A percentile compares a stretch with the other conserved stretches of the same genome.
These are phyloP conservation scores for Callospermophilus lateralis DNA, from an alignment of 2,113 vertebrate species.

Conservation along the genomic window DNA sequence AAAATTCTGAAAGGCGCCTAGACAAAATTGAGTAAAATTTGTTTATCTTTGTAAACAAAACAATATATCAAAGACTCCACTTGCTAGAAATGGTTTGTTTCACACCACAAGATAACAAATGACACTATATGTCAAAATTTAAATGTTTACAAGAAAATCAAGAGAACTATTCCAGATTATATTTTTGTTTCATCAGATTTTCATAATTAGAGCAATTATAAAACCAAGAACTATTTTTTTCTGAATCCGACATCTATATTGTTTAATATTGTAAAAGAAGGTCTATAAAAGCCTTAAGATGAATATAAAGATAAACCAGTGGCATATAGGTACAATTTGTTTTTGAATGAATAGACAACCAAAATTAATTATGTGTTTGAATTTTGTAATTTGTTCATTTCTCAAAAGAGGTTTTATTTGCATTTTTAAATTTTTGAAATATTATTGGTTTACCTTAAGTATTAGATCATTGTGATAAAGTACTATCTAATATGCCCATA, in stretches of 20 bases:
- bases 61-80: not conserved
- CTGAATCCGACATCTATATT: not conserved
- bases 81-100: not conserved
- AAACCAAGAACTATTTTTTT: not conserved
- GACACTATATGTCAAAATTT: not conserved
- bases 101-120: not conserved
- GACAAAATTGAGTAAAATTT: not conserved
- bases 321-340: not conserved
- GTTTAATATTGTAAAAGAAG: constrained; percentile 5
- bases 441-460: not conserved
- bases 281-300: not conserved
- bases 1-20: constrained; percentile 21
- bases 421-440: not conserved
- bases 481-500: not conserved
- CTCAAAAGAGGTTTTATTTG: not conserved
- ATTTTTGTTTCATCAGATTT: not conserved
- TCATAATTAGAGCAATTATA: constrained; percentile 17
- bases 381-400: not conserved
- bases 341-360: not conserved
- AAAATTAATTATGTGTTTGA: not conserved
- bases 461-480: not conserved
- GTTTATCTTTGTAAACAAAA: not conserved
- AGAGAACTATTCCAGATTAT: not conserved
- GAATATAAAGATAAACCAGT: not conserved
- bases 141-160: not conserved